Base-by-base conservation (phyloP, 2,888 invertebrate genomes). In the Eupeodes luniger region DNA sequence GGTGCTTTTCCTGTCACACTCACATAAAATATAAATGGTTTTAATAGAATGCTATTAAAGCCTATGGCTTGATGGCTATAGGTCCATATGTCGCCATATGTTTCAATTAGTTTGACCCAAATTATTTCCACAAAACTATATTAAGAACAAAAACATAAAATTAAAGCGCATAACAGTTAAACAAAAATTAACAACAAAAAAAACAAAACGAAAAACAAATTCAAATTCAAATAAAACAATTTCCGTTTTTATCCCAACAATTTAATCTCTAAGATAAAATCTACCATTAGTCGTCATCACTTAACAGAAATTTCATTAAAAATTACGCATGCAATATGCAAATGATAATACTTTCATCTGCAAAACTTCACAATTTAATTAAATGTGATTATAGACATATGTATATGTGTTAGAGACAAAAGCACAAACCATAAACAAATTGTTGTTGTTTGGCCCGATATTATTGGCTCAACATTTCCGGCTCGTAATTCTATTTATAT, bases 221-320 rank as follows among this genome's bases (percentile, higher is more conserved):
- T 59, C 10, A 75, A 34, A 66, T 61, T 59, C 36, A 64, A 83
- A 80, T 67, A 72, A 85, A 81, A 53, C 70, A 59, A 86, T 76
- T 67, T 80, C 64, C 67, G 4, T 67, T 81, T 81, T 59, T 67
- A 77, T 84, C 76, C 57, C 14, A 57, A 80, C 69, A 70, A 55
- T 70, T 84, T 74, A 67, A 84, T 87, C 67, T 77, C 80, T 57
- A 67, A 80, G 87, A 87, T 84, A 87, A 57, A 80, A 87, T 87
- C 82, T 40, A 36, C 75, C 76, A 80, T 81, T 80, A 62, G 80
- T 80, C 80, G 76, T 80, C 72, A 83, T 80, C 72, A 83, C 72
- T 84, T 78, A 81, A 85, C 77, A 27, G 61, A 77, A 80, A 62
- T 72, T 78, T 67, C 72, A 67, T 81, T 78, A 78, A 86, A 70